Evolutionary conservation across 2,888 invertebrate species (phyloP).

Genomic region (Acleris sparsana): DNA sequence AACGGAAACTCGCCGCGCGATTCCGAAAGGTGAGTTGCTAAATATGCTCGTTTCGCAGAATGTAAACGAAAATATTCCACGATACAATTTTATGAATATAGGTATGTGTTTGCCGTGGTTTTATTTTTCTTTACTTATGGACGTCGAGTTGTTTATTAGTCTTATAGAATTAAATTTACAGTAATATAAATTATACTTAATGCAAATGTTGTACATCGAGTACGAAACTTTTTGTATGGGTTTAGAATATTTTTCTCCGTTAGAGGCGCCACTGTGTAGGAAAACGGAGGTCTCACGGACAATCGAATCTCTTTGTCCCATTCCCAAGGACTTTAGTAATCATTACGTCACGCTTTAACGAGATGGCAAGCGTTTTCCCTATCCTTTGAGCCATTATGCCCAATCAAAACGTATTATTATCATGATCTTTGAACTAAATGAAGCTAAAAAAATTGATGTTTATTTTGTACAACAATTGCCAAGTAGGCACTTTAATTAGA

Average conservation of each 20-base stretch:
- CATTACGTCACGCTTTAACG: slow-evolving; percentile 18
- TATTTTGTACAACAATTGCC: too few relatives aligned
- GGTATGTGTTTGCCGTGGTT: neutral
- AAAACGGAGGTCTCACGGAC: slow-evolving; percentile 36
- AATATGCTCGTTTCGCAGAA: slow-evolving; percentile 4
- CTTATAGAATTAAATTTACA: neutral
- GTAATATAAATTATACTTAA: neutral
- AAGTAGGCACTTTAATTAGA: too few relatives aligned
- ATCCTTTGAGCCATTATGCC: too few relatives aligned
- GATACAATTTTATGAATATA: neutral
- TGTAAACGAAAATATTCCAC: neutral
- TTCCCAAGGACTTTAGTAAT: slow-evolving; percentile 20
- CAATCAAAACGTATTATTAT: too few relatives aligned
- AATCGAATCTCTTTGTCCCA: slow-evolving; percentile 30
- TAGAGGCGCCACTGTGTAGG: slow-evolving; percentile 47
- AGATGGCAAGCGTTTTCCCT: too few relatives aligned
- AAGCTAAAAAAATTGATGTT: too few relatives aligned
- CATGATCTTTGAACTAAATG: too few relatives aligned
- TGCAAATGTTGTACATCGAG: neutral
- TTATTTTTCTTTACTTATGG: slow-evolving; percentile 3
- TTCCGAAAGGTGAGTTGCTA: slow-evolving; percentile 30
- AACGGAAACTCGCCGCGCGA: slow-evolving; percentile 12
- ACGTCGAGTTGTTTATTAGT: neutral
- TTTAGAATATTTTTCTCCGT: slow-evolving; percentile 39
- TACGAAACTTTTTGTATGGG: slow-evolving; percentile 11